These are phyloP conservation scores for Aphidius ervi DNA, from an alignment of 1,140 invertebrate genomes.

Conservation along the genomic window DNA sequence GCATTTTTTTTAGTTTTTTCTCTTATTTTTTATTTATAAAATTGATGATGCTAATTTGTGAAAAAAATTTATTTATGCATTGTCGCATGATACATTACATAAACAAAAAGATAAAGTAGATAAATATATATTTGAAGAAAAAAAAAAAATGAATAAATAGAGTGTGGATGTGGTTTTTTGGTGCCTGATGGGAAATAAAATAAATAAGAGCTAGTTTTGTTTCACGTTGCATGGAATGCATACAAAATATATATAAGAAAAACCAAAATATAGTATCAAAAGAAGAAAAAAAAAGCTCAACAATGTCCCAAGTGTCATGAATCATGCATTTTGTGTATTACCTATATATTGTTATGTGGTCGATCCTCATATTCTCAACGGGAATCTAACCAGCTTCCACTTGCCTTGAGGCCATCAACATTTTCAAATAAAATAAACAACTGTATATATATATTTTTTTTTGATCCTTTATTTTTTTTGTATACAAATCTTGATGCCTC, in stretches of 20 bases:
- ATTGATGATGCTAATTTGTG: too few species aligned
- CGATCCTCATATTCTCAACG: constrained; percentile 6
- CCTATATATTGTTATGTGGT: neutral
- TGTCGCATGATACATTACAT: too few species aligned
- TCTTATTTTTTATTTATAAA: too few species aligned
- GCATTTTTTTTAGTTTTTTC: too few species aligned
- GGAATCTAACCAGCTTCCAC: constrained; percentile 31
- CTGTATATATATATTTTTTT: constrained; percentile 2
- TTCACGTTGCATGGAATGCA: neutral
- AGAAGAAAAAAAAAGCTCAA: constrained; percentile 25
- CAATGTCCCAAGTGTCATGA: constrained; percentile 40
- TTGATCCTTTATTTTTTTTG: neutral
- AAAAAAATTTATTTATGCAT: too few species aligned
- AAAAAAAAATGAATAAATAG: too few species aligned
- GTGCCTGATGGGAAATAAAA: too few species aligned
- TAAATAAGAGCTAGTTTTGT: too few species aligned
- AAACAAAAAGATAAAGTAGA: too few species aligned
- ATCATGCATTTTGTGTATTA: constrained; percentile 39
- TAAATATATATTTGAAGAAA: too few species aligned
- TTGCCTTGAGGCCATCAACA: constrained; percentile 24
- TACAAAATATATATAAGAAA: constrained; percentile 16
- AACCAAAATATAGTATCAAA: constrained; percentile 23
- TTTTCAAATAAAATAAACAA: too few species aligned
- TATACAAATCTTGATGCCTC: neutral
- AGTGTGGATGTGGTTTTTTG: too few species aligned